Conservation (phyloP, 2,888 invertebrate genomes). For the Pseudoips prasinana region DNA sequence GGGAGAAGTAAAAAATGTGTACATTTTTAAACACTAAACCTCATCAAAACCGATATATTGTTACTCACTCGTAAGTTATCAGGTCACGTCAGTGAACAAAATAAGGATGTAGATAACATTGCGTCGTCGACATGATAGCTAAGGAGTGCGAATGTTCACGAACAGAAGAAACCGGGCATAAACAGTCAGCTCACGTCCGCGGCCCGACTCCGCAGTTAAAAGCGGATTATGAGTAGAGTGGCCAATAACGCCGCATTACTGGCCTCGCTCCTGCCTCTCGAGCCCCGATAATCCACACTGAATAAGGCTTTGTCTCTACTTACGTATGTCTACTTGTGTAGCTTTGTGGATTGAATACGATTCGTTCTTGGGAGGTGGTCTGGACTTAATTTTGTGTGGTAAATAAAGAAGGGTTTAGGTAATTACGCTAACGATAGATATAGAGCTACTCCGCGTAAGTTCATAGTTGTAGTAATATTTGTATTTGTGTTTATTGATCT, state of each 20-base stretch:
- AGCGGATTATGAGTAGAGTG: conserved; percentile 75
- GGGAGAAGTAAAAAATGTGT: no score
- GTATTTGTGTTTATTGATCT: no score
- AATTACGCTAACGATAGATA: no score
- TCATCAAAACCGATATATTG: no score
- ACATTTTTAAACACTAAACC: no score
- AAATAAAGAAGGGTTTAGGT: no score
- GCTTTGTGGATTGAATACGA: conserved; percentile 3
- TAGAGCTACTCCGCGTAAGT: no score
- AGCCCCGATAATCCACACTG: conserved; percentile 53
- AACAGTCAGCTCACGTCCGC: conserved; percentile 66
- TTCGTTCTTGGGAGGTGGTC: neutral
- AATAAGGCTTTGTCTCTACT: conserved; percentile 49
- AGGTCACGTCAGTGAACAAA: neutral
- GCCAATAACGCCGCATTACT: conserved; percentile 69
- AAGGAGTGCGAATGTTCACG: conserved; percentile 68
- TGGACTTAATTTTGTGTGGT: no score
- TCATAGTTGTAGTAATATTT: no score
- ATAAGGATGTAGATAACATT: conserved; percentile 16
- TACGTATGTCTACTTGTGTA: conserved; percentile 20
- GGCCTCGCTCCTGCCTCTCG: conserved; percentile 34
- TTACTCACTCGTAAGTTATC: no score
- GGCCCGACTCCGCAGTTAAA: conserved; percentile 69
- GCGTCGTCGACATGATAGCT: conserved; percentile 47
- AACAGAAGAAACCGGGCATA: conserved; percentile 52